These are phyloP conservation scores for Eleginops maclovinus DNA, from an alignment of 2,113 vertebrate genomes.

Conservation along the genomic window DNA sequence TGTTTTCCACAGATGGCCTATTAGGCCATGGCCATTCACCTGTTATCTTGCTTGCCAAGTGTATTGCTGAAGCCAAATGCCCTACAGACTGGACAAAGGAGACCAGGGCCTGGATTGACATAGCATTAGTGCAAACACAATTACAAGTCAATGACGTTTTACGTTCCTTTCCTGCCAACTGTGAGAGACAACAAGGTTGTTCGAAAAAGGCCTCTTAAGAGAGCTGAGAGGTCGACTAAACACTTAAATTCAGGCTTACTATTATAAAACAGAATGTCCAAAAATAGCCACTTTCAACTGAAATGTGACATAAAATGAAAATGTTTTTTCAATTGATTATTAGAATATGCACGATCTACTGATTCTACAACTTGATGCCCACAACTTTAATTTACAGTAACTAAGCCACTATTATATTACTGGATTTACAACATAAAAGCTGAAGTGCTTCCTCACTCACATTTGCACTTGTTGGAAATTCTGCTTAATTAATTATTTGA, in stretches of 20 bases:
- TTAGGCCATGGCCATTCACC: slow-evolving; percentile 78
- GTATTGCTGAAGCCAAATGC: slow-evolving; percentile 71
- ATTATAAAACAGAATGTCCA: neutral
- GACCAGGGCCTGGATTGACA: slow-evolving; percentile 52
- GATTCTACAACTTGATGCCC: neutral
- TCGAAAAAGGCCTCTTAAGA: slow-evolving; percentile 28
- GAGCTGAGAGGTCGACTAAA: slow-evolving; percentile 12
- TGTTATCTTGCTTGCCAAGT: slow-evolving; percentile 66
- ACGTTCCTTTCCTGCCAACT: slow-evolving; percentile 31
- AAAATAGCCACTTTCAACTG: neutral
- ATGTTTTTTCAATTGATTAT: neutral
- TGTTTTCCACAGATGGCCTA: slow-evolving; percentile 81
- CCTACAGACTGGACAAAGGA: slow-evolving; percentile 71
- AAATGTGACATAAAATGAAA: neutral
- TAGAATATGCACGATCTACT: neutral
- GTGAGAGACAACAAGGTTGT: slow-evolving; percentile 52
- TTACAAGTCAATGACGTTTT: slow-evolving; percentile 75
- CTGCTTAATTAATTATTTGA: neutral
- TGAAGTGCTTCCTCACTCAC: slow-evolving; percentile 3
- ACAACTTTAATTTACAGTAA: slow-evolving; percentile 7
- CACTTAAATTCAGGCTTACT: neutral
- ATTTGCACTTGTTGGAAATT: neutral
- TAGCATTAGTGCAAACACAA: slow-evolving; percentile 72
- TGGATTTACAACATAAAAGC: neutral
- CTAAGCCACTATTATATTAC: neutral